Evolutionary conservation across 2,113 vertebrate genomes (phyloP).

Genomic region (Ramphastos sulfuratus): DNA sequence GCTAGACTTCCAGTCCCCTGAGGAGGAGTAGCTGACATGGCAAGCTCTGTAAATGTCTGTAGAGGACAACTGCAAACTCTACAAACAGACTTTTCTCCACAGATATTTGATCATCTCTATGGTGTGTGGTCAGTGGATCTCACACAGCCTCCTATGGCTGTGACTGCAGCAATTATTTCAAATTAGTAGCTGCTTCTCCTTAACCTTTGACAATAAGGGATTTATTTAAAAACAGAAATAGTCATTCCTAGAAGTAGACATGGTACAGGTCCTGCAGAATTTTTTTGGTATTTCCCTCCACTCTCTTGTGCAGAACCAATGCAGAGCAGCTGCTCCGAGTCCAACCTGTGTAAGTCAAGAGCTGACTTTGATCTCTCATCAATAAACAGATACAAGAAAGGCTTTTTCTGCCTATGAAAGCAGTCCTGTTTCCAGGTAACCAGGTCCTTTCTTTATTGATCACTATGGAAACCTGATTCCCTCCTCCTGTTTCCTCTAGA

Average conservation of each 20-base stretch:
- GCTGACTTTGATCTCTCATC: slow-evolving; percentile 38
- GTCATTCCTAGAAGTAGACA: neutral
- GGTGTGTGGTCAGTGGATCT: neutral
- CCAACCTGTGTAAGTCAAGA: neutral
- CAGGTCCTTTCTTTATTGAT: slow-evolving; percentile 57
- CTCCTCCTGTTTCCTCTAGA: slow-evolving; percentile 60
- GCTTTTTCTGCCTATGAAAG: neutral
- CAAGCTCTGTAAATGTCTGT: neutral
- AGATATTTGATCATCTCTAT: neutral
- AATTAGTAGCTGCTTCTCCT: neutral
- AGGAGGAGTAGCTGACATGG: neutral
- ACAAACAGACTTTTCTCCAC: neutral
- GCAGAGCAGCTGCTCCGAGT: neutral
- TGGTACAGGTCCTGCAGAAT: neutral
- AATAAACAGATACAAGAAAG: slow-evolving; percentile 54
- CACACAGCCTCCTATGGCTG: neutral
- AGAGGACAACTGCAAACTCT: neutral
- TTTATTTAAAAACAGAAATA: neutral
- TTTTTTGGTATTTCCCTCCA: neutral
- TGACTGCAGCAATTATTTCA: neutral
- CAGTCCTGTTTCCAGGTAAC: slow-evolving; percentile 71
- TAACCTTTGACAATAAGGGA: neutral
- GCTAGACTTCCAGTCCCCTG: neutral
- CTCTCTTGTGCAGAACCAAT: neutral
- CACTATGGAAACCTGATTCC: slow-evolving; percentile 71